Conservation (phyloP, 2,113 vertebrate genomes). For the Meleagris gallopavo region DNA sequence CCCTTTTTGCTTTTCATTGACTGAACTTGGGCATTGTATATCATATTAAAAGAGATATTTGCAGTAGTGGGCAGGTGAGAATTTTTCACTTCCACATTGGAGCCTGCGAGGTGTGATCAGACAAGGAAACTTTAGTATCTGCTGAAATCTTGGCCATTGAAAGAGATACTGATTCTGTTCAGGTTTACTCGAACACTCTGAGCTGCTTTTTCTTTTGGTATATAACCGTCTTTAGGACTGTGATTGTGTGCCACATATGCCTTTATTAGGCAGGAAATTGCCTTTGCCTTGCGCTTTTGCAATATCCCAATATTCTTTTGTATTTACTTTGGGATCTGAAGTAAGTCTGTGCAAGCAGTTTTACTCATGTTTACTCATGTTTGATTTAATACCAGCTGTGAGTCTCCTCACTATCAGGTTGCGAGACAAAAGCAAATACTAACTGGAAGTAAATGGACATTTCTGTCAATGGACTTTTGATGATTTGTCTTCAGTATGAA, state of each 20-base stretch:
- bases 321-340: not conserved
- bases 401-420: not conserved
- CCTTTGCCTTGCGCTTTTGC: not conserved
- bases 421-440: not conserved
- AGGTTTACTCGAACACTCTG: not conserved
- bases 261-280: not conserved
- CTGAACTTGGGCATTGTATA: slow-evolving; percentile 2
- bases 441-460: not conserved
- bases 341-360: not conserved
- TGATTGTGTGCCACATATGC: not conserved
- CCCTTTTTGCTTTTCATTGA: not conserved
- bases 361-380: not conserved
- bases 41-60: not conserved
- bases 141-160: slow-evolving; percentile 8
- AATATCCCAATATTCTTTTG: not conserved
- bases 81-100: slow-evolving; percentile 23
- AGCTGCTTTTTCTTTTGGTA: not conserved
- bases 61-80: slow-evolving; percentile 53
- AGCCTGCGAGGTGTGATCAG: slow-evolving; percentile 53
- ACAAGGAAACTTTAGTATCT: slow-evolving; percentile 8
- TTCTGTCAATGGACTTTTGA: not conserved
- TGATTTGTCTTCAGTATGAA: not conserved
- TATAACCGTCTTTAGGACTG: not conserved
- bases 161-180: not conserved
- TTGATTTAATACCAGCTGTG: not conserved